Evolutionary conservation across 2,797 vertebrate genomes (phyloP).

Genomic region (Amphiprion clarkii): DNA sequence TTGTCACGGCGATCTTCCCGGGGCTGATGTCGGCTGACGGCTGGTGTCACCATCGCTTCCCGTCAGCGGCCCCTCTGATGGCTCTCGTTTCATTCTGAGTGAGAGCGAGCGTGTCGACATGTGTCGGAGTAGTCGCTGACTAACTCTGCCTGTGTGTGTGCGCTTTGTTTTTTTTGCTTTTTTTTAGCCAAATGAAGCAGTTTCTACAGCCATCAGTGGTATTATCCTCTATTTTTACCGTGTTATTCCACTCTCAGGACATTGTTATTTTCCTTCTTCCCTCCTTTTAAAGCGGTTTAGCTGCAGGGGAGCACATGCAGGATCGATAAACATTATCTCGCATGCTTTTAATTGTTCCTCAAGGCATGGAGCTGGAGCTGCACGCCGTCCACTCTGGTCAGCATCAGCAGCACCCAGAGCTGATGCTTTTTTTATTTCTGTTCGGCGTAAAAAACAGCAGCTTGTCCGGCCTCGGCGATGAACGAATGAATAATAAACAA

Average conservation of each 20-base stretch:
- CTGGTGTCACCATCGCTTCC: constrained; percentile 80
- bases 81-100: constrained; percentile 61
- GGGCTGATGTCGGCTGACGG: constrained; percentile 80
- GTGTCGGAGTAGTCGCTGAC: constrained; percentile 34
- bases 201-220: background rate
- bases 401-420: constrained; percentile 6
- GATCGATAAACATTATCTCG: constrained; percentile 35
- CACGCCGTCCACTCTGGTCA: background rate
- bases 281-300: background rate
- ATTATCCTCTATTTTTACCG: background rate
- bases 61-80: constrained; percentile 73
- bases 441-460: constrained; percentile 41
- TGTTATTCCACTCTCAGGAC: background rate
- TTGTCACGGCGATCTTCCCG: constrained; percentile 80
- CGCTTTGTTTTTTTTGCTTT: constrained; percentile 13
- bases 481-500: constrained; percentile 70
- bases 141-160: background rate
- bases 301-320: background rate
- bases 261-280: background rate
- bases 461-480: constrained; percentile 63
- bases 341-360: constrained; percentile 27
- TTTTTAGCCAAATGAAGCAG: no score
- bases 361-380: background rate
- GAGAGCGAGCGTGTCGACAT: constrained; percentile 53
- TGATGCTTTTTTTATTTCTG: no score